phyloP scores from a whole-genome alignment of 2,888 invertebrate species.

The Coremacera marginata region DNA sequence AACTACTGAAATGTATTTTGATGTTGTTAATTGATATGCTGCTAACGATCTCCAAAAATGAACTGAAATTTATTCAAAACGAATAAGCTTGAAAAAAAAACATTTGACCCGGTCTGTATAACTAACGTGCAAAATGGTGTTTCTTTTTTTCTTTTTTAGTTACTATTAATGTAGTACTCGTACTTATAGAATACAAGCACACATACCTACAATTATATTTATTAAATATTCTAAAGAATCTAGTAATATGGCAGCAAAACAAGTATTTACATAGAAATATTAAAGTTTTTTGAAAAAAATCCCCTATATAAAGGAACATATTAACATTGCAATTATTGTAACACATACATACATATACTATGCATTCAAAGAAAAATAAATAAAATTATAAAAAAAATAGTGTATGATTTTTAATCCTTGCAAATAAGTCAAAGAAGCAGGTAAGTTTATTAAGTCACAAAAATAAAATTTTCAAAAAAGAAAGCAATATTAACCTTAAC shows the following conservation, averaged over 20 bases:
- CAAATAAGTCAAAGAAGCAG: background rate
- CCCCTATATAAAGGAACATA: constrained; percentile 6
- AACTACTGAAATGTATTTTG: constrained; percentile 1
- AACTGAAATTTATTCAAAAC: background rate
- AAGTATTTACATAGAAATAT: constrained; percentile 14
- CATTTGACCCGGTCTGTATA: background rate
- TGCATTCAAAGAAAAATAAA: constrained; percentile 10
- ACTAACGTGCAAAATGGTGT: background rate
- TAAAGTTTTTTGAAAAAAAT: background rate
- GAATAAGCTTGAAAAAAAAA: background rate
- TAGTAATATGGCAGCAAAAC: background rate
- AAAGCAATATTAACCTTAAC: too few relatives aligned
- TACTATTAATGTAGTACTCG: background rate
- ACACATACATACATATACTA: background rate
- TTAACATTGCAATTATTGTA: constrained; percentile 18
- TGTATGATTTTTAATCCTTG: background rate
- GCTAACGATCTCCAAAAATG: constrained; percentile 19
- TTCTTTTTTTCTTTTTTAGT: background rate
- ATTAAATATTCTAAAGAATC: constrained; percentile 20
- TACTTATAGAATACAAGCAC: background rate
- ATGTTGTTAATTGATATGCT: constrained; percentile 43
- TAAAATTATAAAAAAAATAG: background rate
- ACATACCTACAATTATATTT: constrained; percentile 26
- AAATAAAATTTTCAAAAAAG: background rate
- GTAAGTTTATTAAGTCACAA: background rate